Base-by-base conservation (phyloP, 2,888 invertebrate genomes). In the Eumacrocentrus americanus region DNA sequence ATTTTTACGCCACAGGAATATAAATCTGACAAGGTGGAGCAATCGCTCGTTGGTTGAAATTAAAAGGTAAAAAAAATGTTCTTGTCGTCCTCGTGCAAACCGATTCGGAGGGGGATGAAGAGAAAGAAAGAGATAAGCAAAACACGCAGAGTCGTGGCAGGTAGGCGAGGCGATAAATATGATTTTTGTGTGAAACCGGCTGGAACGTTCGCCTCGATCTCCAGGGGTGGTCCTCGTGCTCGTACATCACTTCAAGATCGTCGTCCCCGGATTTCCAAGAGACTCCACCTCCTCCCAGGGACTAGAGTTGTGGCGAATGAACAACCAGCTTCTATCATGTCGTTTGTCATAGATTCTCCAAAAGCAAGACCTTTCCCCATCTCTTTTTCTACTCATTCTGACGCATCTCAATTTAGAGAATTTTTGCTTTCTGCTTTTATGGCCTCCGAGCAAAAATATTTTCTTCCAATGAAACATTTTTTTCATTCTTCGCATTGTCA, bases 151-250 rank as follows among this genome's bases (percentile, higher is more conserved):
- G 63, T 66, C 52, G 66, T 62, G 67, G 70, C 73, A 75, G 76
- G 72, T 73, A 77, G 71, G 69, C 66, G 64, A 66, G 64, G 63
- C 66, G 68, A 75, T 76, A 77, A 76, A 76, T 77, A 75, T 72
- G 68, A 73, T 73, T 76, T 74, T 76, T 74, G 73, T 76, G 73
- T 77, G 75, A 77, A 77, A 73, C 73, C 73, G 72, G 70, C 70
- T 75, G 73, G 71, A 75, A 40, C 61, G 42, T 58, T 55, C 42
- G 48, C 70, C 72, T 72, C 70, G 72, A 72, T 75, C 78, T 68
- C 73, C 73, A 74, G 68, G 77, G 78, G 79, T 79, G 79, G 79
- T 79, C 78, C 69, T 69, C 69, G 77, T 65, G 66, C 66, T 67
- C 79, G 75, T 79, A 75, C 73, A 70, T 79, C 77, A 79, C 61